Conservation (phyloP, 2,888 invertebrate species). For the Cistogaster globosa region DNA sequence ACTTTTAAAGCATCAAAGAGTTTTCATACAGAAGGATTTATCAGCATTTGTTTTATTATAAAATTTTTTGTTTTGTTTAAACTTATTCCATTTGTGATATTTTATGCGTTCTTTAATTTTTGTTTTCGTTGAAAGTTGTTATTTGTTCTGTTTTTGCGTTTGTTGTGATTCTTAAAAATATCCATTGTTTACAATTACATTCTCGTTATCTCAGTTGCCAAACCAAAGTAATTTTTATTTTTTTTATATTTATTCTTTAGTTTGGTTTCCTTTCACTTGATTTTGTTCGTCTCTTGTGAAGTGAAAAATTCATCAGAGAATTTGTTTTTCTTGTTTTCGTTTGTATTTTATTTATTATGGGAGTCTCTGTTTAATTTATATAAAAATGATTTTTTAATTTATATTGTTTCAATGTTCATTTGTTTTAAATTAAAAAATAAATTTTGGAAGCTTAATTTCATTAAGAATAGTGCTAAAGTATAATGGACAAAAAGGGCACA, state of each 20-base stretch:
- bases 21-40: too few species aligned
- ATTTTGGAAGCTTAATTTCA: too few species aligned
- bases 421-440: background rate
- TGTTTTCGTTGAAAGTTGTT: too few species aligned
- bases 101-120: too few species aligned
- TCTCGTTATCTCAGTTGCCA: constrained; percentile 57
- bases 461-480: too few species aligned
- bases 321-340: constrained; percentile 23
- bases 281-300: constrained; percentile 35
- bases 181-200: constrained; percentile 65
- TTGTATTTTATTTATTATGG: constrained; percentile 30
- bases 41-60: too few species aligned
- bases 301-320: constrained; percentile 37
- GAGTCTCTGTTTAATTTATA: constrained; percentile 60
- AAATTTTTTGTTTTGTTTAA: too few species aligned
- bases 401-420: constrained; percentile 10
- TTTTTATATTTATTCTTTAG: constrained; percentile 49
- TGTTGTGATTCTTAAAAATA: constrained; percentile 23
- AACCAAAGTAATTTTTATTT: constrained; percentile 42
- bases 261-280: constrained; percentile 29
- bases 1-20: too few species aligned
- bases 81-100: too few species aligned
- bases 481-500: too few species aligned
- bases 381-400: constrained; percentile 31
- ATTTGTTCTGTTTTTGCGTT: too few species aligned